These are phyloP conservation scores for Trichogramma dendrolimi DNA, from an alignment of 2,888 invertebrate genomes.

Conservation along the genomic window DNA sequence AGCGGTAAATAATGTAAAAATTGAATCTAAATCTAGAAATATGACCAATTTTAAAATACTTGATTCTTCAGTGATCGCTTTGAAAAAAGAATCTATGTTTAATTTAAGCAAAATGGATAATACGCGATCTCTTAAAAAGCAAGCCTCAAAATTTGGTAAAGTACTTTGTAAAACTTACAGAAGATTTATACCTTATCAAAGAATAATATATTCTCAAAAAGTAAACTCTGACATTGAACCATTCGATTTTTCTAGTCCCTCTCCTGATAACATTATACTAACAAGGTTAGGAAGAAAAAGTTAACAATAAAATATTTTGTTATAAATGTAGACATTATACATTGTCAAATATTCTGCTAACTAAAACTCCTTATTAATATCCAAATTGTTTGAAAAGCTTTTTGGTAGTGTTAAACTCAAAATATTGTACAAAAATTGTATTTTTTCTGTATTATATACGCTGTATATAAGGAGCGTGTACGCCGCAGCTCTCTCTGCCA, in stretches of 20 bases:
- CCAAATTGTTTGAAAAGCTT: neutral
- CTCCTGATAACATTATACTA: slow-evolving; percentile 60
- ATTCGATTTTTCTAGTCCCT: slow-evolving; percentile 60
- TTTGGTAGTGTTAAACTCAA: neutral
- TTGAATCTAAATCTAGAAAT: neutral
- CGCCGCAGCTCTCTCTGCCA: too few relatives aligned
- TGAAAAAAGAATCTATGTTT: slow-evolving; percentile 28
- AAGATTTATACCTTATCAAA: slow-evolving; percentile 30
- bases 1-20: neutral
- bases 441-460: slow-evolving; percentile 17
- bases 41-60: neutral
- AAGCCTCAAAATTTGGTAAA: slow-evolving; percentile 55
- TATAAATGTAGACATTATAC: too few relatives aligned
- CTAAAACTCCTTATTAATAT: slow-evolving; percentile 9
- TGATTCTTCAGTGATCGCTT: slow-evolving; percentile 7
- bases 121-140: slow-evolving; percentile 14
- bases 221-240: slow-evolving; percentile 34
- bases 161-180: slow-evolving; percentile 51
- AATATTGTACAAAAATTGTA: slow-evolving; percentile 1
- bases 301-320: too few relatives aligned
- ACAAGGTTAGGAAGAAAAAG: slow-evolving; percentile 37
- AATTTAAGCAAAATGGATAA: slow-evolving; percentile 12
- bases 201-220: neutral
- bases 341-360: too few relatives aligned
- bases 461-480: too few relatives aligned